phyloP scores from a whole-genome alignment of 2,113 vertebrate genomes.

The Lasiurus cinereus region DNA sequence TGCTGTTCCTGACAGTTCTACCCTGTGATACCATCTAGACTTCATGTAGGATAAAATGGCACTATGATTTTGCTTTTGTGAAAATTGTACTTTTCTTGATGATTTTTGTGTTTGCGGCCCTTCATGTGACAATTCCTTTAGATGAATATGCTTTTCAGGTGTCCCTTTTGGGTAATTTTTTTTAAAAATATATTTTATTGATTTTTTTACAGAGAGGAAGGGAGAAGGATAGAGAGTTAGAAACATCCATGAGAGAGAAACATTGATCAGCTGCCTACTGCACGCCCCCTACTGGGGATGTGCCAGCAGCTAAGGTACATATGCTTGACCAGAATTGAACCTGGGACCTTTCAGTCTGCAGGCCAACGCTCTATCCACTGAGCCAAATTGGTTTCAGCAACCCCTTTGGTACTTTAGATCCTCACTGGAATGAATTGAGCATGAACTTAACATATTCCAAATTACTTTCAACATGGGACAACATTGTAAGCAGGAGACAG shows the following conservation, averaged over 20 bases:
- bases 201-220: no score
- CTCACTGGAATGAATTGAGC: not conserved
- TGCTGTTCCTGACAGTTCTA: accelerated
- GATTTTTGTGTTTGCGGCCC: not conserved
- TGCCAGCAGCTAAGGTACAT: no score
- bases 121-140: not conserved
- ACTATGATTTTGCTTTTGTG: not conserved
- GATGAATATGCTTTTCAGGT: not conserved
- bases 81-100: not conserved
- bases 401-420: not conserved
- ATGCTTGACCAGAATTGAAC: no score
- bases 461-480: not conserved
- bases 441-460: not conserved
- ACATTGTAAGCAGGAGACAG: not conserved
- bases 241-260: no score
- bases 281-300: no score
- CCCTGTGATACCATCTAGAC: not conserved
- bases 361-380: no score
- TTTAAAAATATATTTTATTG: no score
- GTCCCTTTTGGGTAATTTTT: not conserved
- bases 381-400: no score
- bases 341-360: no score
- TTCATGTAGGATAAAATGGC: conserved; percentile 73
- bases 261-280: no score
- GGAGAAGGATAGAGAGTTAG: no score